These are phyloP conservation scores for Pardalotus punctatus DNA, from an alignment of 2,113 vertebrate genomes.

Conservation along the genomic window DNA sequence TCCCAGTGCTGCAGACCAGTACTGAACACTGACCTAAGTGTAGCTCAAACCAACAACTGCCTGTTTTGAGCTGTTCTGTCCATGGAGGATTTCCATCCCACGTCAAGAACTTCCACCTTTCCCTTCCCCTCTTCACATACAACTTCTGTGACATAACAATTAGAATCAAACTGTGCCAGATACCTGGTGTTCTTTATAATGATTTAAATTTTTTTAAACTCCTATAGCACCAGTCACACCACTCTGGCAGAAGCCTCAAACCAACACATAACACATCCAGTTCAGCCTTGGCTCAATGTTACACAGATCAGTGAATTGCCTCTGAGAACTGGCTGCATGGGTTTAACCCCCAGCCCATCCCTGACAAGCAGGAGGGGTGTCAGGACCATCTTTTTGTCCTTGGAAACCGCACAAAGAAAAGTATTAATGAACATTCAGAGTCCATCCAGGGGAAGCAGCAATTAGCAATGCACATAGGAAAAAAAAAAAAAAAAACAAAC, in stretches of 20 bases:
- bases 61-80: not conserved
- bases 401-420: not conserved
- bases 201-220: not conserved
- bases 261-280: too few species aligned
- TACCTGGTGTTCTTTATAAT: not conserved
- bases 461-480: not conserved
- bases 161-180: not conserved
- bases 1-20: not conserved
- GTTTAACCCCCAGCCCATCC: not conserved
- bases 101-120: not conserved
- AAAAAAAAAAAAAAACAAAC: not conserved
- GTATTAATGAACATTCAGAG: fast-evolving
- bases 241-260: not conserved
- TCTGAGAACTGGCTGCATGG: not conserved
- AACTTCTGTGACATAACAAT: not conserved
- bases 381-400: not conserved
- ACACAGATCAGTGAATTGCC: too few species aligned
- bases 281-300: not conserved
- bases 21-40: too few species aligned
- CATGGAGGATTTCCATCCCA: not conserved
- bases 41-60: not conserved
- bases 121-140: not conserved
- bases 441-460: not conserved
- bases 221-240: not conserved
- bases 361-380: not conserved